A percentile compares a stretch with the other conserved stretches of the same genome.
Conservation (phyloP, 2,113 vertebrate genomes). For the Hippotragus niger region DNA sequence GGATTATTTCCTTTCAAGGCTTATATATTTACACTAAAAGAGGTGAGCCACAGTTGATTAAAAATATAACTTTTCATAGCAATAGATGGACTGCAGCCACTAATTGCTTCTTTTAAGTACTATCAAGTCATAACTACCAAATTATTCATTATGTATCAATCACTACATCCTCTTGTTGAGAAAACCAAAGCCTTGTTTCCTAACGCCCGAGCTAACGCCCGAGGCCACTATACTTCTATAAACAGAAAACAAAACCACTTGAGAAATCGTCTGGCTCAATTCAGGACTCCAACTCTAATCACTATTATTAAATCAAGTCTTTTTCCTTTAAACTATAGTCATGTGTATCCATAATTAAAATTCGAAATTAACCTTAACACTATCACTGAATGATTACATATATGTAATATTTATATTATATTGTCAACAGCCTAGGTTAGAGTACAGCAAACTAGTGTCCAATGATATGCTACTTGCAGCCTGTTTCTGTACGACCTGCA, state of each 20-base stretch:
- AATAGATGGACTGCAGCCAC: background rate
- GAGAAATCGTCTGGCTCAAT: background rate
- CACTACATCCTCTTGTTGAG: background rate
- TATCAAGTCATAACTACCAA: background rate
- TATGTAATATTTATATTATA: background rate
- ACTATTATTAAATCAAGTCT: background rate
- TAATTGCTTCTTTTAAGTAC: background rate
- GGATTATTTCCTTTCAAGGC: conserved; percentile 15
- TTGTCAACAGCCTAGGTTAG: background rate
- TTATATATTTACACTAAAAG: background rate
- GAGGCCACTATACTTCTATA: background rate
- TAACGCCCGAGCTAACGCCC: background rate
- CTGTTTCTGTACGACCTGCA: background rate
- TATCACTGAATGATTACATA: background rate
- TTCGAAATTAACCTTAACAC: background rate
- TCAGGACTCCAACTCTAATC: background rate
- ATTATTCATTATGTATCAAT: background rate
- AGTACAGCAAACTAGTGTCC: background rate
- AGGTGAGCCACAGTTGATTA: background rate
- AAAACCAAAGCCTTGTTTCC: background rate
- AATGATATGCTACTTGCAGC: background rate
- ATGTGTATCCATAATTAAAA: background rate
- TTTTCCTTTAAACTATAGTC: background rate
- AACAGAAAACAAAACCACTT: background rate
- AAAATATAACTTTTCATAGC: background rate